A percentile compares a stretch with the other conserved stretches of the same genome.
phyloP scores from a whole-genome alignment of 2,888 invertebrate species.

The Lithophane leautieri region DNA sequence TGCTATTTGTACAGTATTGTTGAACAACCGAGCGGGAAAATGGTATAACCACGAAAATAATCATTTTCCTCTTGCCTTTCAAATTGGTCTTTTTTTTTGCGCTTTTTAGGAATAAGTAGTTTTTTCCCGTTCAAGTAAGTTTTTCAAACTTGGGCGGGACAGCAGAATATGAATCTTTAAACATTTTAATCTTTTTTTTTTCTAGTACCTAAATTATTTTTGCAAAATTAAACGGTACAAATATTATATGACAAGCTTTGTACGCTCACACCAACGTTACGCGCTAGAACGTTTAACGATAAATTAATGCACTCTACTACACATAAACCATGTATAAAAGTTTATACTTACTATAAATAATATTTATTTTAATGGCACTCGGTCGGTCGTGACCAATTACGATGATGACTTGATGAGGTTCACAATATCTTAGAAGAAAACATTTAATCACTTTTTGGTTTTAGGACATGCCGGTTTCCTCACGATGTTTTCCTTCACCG shows the following conservation, averaged over 20 bases:
- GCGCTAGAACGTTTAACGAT: slow-evolving; percentile 34
- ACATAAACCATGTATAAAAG: slow-evolving; percentile 13
- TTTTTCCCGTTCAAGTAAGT: too few species aligned
- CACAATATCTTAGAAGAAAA: slow-evolving; percentile 2
- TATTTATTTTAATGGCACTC: slow-evolving; percentile 34
- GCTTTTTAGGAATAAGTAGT: too few species aligned
- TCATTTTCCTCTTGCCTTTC: slow-evolving; percentile 5
- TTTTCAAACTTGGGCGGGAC: too few species aligned
- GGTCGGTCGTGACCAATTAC: slow-evolving; percentile 8
- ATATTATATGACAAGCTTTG: slow-evolving; percentile 27
- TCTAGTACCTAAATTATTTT: not conserved
- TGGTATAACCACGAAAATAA: not conserved
- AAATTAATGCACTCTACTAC: slow-evolving; percentile 23
- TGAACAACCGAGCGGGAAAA: not conserved
- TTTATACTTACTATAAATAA: slow-evolving; percentile 22
- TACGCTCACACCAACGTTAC: slow-evolving; percentile 32
- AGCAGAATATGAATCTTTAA: too few species aligned
- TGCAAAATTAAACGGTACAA: not conserved
- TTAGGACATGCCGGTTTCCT: too few species aligned
- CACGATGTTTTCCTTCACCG: too few species aligned
- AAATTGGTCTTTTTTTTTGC: not conserved
- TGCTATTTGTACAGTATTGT: slow-evolving; percentile 33
- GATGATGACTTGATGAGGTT: slow-evolving; percentile 8
- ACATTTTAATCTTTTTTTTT: too few species aligned
- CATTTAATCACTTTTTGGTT: not conserved